These are phyloP conservation scores for Dasyprocta punctata DNA, from an alignment of 2,113 vertebrate genomes.

Conservation along the genomic window DNA sequence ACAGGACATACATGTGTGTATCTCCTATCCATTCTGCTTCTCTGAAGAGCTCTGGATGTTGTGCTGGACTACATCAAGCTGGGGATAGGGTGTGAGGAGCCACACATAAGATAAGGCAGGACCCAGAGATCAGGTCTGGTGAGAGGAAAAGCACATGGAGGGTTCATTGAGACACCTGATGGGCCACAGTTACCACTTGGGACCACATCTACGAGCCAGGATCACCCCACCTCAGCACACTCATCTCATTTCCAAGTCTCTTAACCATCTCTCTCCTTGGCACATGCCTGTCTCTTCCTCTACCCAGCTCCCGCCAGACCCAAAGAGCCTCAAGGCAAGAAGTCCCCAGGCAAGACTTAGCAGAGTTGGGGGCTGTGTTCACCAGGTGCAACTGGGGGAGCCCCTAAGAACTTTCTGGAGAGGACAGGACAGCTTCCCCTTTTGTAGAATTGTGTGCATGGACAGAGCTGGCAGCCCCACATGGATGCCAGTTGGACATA, in stretches of 20 bases:
- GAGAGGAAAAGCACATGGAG: not conserved
- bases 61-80: not conserved
- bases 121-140: not conserved
- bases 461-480: not conserved
- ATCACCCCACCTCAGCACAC: not conserved
- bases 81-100: not conserved
- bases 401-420: not conserved
- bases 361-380: not conserved
- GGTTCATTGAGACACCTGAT: not conserved
- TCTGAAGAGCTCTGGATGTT: not conserved
- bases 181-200: not conserved
- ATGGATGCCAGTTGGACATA: not conserved
- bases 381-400: no score
- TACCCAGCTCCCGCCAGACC: not conserved
- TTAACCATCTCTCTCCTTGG: not conserved
- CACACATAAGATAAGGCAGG: not conserved
- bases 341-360: not conserved
- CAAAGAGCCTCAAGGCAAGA: not conserved
- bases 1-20: accelerated
- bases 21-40: not conserved
- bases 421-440: not conserved
- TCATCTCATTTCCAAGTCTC: not conserved
- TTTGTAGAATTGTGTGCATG: not conserved
- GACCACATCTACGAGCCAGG: not conserved
- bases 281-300: not conserved